Conservation (phyloP, 2,888 invertebrate species). For the Synanthedon andrenaeformis region DNA sequence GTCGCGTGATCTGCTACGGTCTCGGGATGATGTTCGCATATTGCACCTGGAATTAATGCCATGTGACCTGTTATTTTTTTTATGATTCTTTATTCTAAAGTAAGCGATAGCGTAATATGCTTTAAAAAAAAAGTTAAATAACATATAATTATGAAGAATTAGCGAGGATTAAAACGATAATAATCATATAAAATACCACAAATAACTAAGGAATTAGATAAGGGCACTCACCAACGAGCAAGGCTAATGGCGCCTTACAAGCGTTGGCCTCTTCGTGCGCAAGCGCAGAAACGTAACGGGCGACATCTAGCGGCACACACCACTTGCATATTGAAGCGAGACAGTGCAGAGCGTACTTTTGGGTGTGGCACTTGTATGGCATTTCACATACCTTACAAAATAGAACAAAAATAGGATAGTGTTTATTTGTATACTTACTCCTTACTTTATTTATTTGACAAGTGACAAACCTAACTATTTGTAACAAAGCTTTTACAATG, state of each 20-base stretch:
- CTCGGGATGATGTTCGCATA: conserved; percentile 5
- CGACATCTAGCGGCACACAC: conserved; percentile 6
- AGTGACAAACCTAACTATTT: too few relatives aligned
- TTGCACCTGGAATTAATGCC: neutral
- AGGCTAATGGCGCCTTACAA: conserved; percentile 26
- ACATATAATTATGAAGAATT: neutral
- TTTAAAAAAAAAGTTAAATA: neutral
- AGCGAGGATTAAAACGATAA: too few relatives aligned
- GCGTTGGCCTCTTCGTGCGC: conserved; percentile 18
- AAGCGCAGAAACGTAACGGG: conserved; percentile 1
- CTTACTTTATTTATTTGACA: too few relatives aligned
- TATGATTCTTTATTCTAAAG: too few relatives aligned
- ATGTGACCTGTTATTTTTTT: neutral
- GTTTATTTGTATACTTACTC: too few relatives aligned
- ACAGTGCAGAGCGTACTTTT: conserved; percentile 27
- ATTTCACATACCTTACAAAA: conserved; percentile 25
- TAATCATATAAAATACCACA: too few relatives aligned
- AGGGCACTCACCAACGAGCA: conserved; percentile 28
- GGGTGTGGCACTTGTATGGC: conserved; percentile 16
- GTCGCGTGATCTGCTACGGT: neutral
- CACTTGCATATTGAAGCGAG: conserved; percentile 17
- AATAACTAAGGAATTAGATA: too few relatives aligned
- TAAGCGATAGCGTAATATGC: neutral
- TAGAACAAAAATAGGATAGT: neutral
- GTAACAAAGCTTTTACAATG: too few relatives aligned